Percentiles rank a stretch among this genome's conserved stretches.
Conservation (phyloP, 30 jellyfish, hydroid and myxozoan genomes). For the Chironex yamaguchii region DNA sequence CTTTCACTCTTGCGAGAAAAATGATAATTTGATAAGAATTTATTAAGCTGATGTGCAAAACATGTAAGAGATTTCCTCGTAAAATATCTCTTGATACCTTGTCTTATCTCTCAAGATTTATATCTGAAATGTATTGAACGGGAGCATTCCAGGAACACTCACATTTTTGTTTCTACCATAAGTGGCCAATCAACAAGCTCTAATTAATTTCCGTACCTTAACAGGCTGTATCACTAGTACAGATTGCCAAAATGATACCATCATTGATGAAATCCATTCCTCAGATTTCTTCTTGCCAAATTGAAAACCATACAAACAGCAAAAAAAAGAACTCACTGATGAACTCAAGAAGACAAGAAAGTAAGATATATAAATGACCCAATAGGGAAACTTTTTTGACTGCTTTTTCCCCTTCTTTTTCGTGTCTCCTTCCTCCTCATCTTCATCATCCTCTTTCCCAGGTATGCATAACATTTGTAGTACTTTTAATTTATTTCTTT, state of each 20-base stretch:
- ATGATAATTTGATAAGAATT: no score
- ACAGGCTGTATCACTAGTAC: conserved; percentile 92
- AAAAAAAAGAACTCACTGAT: conserved; percentile 81
- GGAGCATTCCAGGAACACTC: no score
- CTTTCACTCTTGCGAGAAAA: no score
- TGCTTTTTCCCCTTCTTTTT: conserved; percentile 74
- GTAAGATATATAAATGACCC: conserved; percentile 91
- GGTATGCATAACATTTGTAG: conserved; percentile 80
- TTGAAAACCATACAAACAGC: conserved; percentile 80
- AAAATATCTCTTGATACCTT: no score
- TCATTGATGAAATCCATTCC: conserved; percentile 88
- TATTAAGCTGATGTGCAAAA: no score
- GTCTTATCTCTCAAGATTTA: no score
- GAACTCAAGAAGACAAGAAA: conserved; percentile 70
- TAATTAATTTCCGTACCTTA: conserved; percentile 46
- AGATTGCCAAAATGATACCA: conserved; percentile 91
- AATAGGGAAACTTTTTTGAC: conserved; percentile 74
- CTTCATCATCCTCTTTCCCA: conserved; percentile 80
- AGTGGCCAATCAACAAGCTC: no score
- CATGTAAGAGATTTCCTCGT: no score
- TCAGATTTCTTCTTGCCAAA: conserved; percentile 91
- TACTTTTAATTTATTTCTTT: neutral
- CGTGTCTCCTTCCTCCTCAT: conserved; percentile 38
- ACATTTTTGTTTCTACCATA: no score
- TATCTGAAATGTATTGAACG: no score